phyloP scores from a whole-genome alignment of 2,888 invertebrate genomes.

The Drosophila quasianomalipes region DNA sequence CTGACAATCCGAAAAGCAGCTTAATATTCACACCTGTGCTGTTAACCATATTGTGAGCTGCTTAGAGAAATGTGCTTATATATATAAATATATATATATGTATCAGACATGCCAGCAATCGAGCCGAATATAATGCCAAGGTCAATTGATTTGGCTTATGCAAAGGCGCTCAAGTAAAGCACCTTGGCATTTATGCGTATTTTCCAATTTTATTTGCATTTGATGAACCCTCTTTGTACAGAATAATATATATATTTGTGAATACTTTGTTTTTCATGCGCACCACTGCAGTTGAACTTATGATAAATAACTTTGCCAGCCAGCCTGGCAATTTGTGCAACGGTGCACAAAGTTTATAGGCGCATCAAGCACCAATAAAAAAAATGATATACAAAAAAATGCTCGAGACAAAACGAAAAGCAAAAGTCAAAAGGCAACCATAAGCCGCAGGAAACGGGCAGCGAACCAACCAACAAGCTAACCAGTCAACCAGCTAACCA shows the following conservation, averaged over 20 bases:
- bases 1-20: conserved; percentile 46
- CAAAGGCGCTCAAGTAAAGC: conserved; percentile 8
- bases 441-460: conserved; percentile 71
- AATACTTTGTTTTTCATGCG: conserved; percentile 30
- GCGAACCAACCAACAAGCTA: conserved; percentile 54
- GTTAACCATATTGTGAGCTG: conserved; percentile 16
- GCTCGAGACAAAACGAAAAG: neutral
- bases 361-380: conserved; percentile 38
- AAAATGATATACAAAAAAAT: conserved; percentile 3
- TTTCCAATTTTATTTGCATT: conserved; percentile 30
- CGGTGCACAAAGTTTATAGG: conserved; percentile 63
- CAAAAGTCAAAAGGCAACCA: conserved; percentile 55
- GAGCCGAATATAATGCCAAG: conserved; percentile 22
- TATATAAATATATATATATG: neutral
- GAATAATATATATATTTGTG: neutral
- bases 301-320: conserved; percentile 52
- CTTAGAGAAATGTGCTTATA: conserved; percentile 11
- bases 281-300: conserved; percentile 44
- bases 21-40: conserved; percentile 52
- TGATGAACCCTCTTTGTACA: conserved; percentile 17
- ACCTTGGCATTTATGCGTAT: conserved; percentile 28
- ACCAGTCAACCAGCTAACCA: conserved; percentile 67
- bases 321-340: conserved; percentile 44
- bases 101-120: conserved; percentile 7
- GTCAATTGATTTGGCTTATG: conserved; percentile 30